Base-by-base conservation (phyloP, 2,888 invertebrate species). In the Cordilura impudica region DNA sequence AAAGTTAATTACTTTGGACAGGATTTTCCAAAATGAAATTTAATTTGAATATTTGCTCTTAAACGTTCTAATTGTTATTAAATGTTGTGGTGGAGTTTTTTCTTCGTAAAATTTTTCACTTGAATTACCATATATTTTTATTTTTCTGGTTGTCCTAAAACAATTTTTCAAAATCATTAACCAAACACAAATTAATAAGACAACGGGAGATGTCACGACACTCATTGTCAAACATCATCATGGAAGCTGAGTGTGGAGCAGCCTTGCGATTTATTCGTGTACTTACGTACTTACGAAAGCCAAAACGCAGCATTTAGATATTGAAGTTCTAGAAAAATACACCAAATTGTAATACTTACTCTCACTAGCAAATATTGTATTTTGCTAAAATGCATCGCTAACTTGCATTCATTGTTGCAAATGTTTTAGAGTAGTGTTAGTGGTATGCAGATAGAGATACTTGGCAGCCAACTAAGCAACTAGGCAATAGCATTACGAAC, bases 121-220 rank as follows among this genome's bases (percentile, higher is more conserved):
- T 43, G 39, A 53, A 71, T 35, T 58, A 23, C 29, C 12, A 26
- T n/a, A 6, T 6, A 26, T 26, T 39, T 39, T 39, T 39, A 39
- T 39, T 35, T 39, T 69, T 53, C n/a, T n/a, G n/a, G n/a, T n/a
- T n/a, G 72, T 76, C 76, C 72, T 47, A 75, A 79, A 76, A 43
- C 75, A 76, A 79, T 79, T 79, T 79, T 79, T 79, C 79, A 65
- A 81, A 70, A 71, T 80, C 75, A 81, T 77, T 80, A 72, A 78
- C 80, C 78, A 76, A 75, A 29, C 71, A 81, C 85, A 85, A 85
- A 85, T 85, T 85, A 85, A 84, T 84, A 84, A 84, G 83, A 83
- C 85, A 84, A 84, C 86, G 85, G 85, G 87, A 87, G 87, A 88
- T 87, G 87, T 89, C 89, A 88, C 83, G 83, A 83, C 78, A 78